Evolutionary conservation across 2,888 invertebrate species (phyloP).

Genomic region (Drosophila rubida): DNA sequence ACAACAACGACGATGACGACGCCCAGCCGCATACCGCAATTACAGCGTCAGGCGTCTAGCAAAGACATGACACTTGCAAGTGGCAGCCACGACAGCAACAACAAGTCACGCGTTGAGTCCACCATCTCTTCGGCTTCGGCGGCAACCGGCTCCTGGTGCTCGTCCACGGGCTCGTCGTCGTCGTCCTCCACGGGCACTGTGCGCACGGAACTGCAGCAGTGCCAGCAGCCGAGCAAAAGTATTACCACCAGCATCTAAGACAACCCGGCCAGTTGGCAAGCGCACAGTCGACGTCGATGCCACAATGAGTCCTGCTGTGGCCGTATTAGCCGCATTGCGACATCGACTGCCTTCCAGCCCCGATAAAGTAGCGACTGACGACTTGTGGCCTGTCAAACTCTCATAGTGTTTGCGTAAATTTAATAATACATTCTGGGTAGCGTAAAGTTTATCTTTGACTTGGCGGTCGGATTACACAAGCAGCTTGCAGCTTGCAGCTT

Average conservation of each 20-base stretch:
- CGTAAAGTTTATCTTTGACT: constrained; percentile 72
- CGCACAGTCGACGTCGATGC: constrained; percentile 28
- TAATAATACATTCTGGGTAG: constrained; percentile 75
- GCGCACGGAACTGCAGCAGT: constrained; percentile 83
- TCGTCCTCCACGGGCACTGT: constrained; percentile 84
- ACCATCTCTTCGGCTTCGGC: constrained; percentile 62
- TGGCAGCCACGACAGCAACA: constrained; percentile 18
- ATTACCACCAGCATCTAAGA: constrained; percentile 72
- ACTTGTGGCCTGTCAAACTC: constrained; percentile 31
- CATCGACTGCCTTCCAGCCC: background rate
- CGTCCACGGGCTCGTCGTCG: constrained; percentile 62
- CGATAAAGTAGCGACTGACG: constrained; percentile 9
- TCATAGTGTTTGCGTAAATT: constrained; percentile 61
- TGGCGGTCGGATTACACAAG: constrained; percentile 16
- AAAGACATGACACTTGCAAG: constrained; percentile 46
- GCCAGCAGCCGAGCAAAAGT: constrained; percentile 49
- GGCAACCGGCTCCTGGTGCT: constrained; percentile 54
- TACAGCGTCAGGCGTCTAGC: constrained; percentile 64
- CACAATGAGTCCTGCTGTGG: constrained; percentile 43
- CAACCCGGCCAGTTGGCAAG: constrained; percentile 23
- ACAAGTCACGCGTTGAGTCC: constrained; percentile 59
- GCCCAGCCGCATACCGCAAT: constrained; percentile 77
- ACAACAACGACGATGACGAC: constrained; percentile 18
- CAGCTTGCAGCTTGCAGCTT: constrained; percentile 17
- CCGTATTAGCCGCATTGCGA: constrained; percentile 52